Percentiles rank a stretch among this genome's conserved stretches.
Evolutionary conservation across 2,888 invertebrate species (phyloP).

Genomic region (Mantis religiosa): DNA sequence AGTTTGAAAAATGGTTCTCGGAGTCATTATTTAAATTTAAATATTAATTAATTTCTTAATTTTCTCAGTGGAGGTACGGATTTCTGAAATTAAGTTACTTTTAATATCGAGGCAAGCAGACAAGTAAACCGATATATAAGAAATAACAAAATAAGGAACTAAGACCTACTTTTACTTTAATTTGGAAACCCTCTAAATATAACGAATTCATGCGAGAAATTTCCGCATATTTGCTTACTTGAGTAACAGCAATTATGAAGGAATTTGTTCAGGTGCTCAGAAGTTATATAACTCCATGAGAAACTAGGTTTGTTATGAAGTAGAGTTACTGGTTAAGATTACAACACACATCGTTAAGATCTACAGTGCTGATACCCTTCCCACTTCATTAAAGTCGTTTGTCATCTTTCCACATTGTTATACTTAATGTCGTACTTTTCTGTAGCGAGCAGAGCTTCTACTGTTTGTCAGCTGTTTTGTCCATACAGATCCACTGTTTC

Average conservation of each 20-base stretch:
- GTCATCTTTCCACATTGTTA: no score
- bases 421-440: no score
- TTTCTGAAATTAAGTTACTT: no score
- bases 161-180: neutral
- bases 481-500: no score
- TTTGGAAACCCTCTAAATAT: neutral
- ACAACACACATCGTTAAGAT: neutral
- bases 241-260: neutral
- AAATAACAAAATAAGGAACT: neutral
- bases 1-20: no score
- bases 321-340: neutral
- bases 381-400: neutral
- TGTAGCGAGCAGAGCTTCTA: no score
- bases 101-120: no score
- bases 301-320: neutral
- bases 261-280: neutral
- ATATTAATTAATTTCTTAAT: no score
- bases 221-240: neutral
- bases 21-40: no score
- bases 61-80: no score
- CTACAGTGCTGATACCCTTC: neutral
- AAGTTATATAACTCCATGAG: neutral
- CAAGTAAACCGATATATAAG: no score
- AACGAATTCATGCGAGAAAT: neutral
- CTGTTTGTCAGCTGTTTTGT: no score